These are phyloP conservation scores for Drosophila tristis DNA, from an alignment of 1,140 invertebrate species.

Conservation along the genomic window DNA sequence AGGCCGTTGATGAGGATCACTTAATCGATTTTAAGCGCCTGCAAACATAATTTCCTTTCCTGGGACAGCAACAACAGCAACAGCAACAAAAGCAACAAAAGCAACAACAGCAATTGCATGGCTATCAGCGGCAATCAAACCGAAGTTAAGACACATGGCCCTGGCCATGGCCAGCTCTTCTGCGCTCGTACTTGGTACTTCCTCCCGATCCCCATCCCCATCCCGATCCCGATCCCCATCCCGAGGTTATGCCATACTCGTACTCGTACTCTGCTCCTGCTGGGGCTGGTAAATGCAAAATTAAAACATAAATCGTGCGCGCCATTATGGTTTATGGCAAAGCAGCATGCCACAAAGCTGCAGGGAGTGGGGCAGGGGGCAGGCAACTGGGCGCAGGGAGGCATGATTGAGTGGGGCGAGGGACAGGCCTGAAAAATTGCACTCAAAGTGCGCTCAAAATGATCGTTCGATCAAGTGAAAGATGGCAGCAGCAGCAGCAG, in stretches of 20 bases:
- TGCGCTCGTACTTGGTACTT: not conserved
- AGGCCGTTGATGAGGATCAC: slow-evolving; percentile 67
- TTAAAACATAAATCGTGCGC: slow-evolving; percentile 84
- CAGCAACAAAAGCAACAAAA: not conserved
- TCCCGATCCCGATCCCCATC: too few species aligned
- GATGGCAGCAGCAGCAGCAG: slow-evolving; percentile 33
- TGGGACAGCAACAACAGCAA: slow-evolving; percentile 6
- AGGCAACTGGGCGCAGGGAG: not conserved
- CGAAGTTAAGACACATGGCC: slow-evolving; percentile 62
- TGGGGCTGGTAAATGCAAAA: slow-evolving; percentile 75
- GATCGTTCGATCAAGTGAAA: slow-evolving; percentile 73
- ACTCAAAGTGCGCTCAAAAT: slow-evolving; percentile 71
- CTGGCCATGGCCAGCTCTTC: not conserved
- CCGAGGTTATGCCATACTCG: slow-evolving; percentile 6
- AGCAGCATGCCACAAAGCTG: slow-evolving; percentile 49
- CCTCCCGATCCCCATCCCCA: not conserved
- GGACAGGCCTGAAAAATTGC: slow-evolving; percentile 57
- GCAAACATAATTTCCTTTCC: slow-evolving; percentile 68
- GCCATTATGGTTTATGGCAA: slow-evolving; percentile 84
- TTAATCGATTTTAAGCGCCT: slow-evolving; percentile 77
- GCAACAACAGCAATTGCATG: slow-evolving; percentile 67
- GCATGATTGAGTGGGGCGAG: slow-evolving; percentile 67
- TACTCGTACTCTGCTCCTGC: slow-evolving; percentile 6
- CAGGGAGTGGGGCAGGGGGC: not conserved
- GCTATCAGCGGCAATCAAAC: slow-evolving; percentile 79